Conservation (phyloP, 2,888 invertebrate genomes). For the Elegia similella region DNA sequence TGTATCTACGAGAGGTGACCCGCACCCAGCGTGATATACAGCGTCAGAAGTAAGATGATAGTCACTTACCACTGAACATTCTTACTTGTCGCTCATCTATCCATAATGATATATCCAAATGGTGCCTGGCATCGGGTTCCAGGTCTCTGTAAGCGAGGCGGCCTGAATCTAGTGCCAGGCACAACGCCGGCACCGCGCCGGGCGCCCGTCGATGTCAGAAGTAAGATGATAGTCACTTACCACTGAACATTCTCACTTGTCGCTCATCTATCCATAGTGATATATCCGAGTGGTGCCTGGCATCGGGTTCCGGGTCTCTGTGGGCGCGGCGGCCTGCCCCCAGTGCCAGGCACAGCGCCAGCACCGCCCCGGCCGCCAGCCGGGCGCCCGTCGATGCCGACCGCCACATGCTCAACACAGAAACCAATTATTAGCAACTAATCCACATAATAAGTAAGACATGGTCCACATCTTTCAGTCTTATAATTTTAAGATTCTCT, state of each 20-base stretch:
- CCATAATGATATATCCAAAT: slow-evolving; percentile 90
- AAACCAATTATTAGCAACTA: neutral
- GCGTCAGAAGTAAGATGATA: too few relatives aligned
- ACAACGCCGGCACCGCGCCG: slow-evolving; percentile 65
- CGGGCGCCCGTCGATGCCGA: slow-evolving; percentile 63
- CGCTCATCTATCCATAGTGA: slow-evolving; percentile 95
- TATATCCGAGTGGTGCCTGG: slow-evolving; percentile 79
- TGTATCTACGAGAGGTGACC: too few relatives aligned
- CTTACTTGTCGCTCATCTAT: slow-evolving; percentile 95
- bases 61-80: slow-evolving; percentile 90
- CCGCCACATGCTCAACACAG: slow-evolving; percentile 58
- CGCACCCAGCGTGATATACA: too few relatives aligned
- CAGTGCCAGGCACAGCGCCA: slow-evolving; percentile 63
- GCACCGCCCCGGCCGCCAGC: slow-evolving; percentile 61
- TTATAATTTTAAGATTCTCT: too few relatives aligned
- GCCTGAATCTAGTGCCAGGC: slow-evolving; percentile 60
- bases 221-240: slow-evolving; percentile 67
- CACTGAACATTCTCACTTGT: slow-evolving; percentile 95
- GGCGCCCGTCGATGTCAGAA: slow-evolving; percentile 53
- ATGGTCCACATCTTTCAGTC: too few relatives aligned
- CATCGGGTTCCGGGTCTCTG: slow-evolving; percentile 47
- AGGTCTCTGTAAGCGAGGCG: slow-evolving; percentile 64
- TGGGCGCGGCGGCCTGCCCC: slow-evolving; percentile 67
- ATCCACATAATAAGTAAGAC: neutral
- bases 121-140: slow-evolving; percentile 41